Percentiles rank a stretch among this genome's conserved stretches.
phyloP scores from a whole-genome alignment of 2,797 vertebrate genomes.

The Pantherophis alleghaniensis region DNA sequence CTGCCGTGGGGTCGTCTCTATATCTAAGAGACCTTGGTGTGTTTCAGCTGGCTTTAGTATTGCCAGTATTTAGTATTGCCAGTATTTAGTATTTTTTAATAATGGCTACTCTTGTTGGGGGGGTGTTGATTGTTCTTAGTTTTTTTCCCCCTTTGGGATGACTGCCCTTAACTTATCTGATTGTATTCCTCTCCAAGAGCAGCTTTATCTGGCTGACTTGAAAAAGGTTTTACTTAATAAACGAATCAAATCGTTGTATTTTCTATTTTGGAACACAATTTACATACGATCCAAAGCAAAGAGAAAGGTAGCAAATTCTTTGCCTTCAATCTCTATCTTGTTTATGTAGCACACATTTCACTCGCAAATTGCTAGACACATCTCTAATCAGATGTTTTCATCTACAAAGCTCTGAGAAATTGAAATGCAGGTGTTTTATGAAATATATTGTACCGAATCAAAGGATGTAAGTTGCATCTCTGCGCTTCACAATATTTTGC shows the following conservation, averaged over 20 bases:
- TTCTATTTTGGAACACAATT: background rate
- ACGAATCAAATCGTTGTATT: background rate
- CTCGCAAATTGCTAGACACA: background rate
- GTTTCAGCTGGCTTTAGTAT: background rate
- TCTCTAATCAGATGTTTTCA: conserved; percentile 32
- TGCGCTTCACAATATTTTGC: conserved; percentile 43
- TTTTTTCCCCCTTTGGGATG: background rate
- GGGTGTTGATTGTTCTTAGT: background rate
- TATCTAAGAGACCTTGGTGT: background rate
- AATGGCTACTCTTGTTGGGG: background rate
- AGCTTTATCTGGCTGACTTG: background rate
- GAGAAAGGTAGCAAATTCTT: conserved; percentile 6
- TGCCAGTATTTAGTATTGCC: background rate
- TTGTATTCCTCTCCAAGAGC: background rate
- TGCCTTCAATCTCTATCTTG: background rate
- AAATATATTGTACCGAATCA: conserved; percentile 10
- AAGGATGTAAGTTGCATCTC: background rate
- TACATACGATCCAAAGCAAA: background rate
- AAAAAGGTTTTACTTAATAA: background rate
- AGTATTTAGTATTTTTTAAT: background rate
- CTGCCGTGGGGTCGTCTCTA: background rate
- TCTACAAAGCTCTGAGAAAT: background rate
- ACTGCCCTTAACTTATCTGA: background rate
- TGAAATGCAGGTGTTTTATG: conserved; percentile 31
- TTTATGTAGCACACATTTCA: conserved; percentile 11